phyloP scores from a whole-genome alignment of 2,113 vertebrate genomes.

The Urocolius indicus region DNA sequence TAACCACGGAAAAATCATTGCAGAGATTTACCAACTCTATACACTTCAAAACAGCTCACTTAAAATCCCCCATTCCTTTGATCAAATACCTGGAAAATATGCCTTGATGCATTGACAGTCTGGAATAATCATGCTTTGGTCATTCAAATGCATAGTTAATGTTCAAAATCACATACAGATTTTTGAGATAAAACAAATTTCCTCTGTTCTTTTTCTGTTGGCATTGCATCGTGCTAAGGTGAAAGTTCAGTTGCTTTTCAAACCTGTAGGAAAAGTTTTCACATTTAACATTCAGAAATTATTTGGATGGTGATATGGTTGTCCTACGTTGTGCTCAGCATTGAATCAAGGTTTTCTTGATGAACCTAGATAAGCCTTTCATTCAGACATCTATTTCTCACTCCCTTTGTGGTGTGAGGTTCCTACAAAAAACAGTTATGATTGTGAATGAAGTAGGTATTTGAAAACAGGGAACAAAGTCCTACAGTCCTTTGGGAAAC shows the following conservation, averaged over 20 bases:
- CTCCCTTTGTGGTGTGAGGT: accelerated
- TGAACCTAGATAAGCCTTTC: background rate
- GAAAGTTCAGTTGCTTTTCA: background rate
- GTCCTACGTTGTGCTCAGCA: background rate
- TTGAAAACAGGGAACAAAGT: background rate
- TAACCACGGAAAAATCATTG: slow-evolving; percentile 31
- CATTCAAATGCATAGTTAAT: slow-evolving; percentile 32
- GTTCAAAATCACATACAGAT: slow-evolving; percentile 68
- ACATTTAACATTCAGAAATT: background rate
- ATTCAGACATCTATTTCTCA: background rate
- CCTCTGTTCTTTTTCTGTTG: background rate
- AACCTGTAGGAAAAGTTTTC: background rate
- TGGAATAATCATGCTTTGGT: slow-evolving; percentile 43
- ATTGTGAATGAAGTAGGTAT: background rate
- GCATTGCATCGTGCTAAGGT: background rate
- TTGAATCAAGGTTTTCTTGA: background rate
- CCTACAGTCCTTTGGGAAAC: background rate
- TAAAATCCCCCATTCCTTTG: slow-evolving; percentile 57
- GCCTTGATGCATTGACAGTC: slow-evolving; percentile 47
- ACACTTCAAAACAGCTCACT: slow-evolving; percentile 59
- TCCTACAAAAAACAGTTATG: background rate
- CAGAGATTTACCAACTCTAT: slow-evolving; percentile 33
- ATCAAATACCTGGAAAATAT: slow-evolving; percentile 68
- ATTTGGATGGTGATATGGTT: background rate
- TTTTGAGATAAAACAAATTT: slow-evolving; percentile 23